These are phyloP conservation scores for Chelonia mydas DNA, from an alignment of 2,797 vertebrate species.

Conservation along the genomic window DNA sequence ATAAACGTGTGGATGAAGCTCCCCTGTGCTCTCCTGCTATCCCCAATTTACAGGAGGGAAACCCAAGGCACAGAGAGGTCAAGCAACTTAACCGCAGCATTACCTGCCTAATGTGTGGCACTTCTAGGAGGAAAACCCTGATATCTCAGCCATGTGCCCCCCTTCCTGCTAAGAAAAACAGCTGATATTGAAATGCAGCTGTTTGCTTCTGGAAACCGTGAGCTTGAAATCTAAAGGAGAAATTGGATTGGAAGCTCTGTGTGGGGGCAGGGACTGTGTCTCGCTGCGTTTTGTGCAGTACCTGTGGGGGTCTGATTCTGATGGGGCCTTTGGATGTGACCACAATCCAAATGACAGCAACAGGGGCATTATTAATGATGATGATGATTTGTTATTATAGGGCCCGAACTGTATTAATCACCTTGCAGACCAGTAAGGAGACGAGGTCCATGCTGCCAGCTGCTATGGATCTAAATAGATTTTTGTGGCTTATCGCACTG, in stretches of 20 bases:
- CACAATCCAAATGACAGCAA: background rate
- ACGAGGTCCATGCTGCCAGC: background rate
- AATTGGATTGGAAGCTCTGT: background rate
- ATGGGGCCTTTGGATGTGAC: background rate
- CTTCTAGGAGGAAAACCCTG: background rate
- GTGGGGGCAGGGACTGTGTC: background rate
- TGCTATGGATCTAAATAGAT: background rate
- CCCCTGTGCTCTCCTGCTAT: fast-evolving
- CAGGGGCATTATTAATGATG: fast-evolving
- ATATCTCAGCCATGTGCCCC: fast-evolving
- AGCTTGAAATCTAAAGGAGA: fast-evolving
- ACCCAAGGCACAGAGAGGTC: background rate
- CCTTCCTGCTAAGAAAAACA: background rate
- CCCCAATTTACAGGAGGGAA: background rate
- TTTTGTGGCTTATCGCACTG: background rate
- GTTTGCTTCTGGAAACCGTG: background rate
- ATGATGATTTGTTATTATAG: background rate
- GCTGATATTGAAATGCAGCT: background rate
- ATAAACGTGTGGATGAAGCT: fast-evolving
- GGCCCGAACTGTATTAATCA: background rate
- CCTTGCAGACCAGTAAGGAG: background rate
- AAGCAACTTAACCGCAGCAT: background rate
- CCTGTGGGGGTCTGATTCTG: background rate
- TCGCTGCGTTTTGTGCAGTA: background rate
- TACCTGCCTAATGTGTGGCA: background rate